Conservation (phyloP, 2,888 invertebrate genomes). For the Camptogramma bilineatum region DNA sequence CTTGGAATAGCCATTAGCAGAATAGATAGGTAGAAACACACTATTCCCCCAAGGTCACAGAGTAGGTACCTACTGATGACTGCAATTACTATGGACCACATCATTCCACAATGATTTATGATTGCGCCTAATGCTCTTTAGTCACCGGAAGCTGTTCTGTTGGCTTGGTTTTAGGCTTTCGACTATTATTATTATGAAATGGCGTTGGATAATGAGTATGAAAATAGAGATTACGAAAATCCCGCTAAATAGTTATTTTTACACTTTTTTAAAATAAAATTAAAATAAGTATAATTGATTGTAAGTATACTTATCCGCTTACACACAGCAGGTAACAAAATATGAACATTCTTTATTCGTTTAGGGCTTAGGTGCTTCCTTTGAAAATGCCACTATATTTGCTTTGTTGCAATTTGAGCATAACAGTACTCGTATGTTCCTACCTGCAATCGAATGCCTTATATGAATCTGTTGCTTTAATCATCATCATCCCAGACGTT, state of each 20-base stretch:
- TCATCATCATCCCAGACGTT: too few relatives aligned
- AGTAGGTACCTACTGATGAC: too few relatives aligned
- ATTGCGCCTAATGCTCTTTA: conserved; percentile 52
- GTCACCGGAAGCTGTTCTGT: conserved; percentile 52
- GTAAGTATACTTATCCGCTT: too few relatives aligned
- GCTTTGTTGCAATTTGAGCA: too few relatives aligned
- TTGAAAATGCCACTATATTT: too few relatives aligned
- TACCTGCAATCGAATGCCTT: too few relatives aligned
- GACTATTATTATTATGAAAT: conserved; percentile 12
- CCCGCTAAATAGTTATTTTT: neutral
- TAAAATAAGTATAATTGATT: too few relatives aligned
- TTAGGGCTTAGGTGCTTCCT: too few relatives aligned
- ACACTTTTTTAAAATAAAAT: neutral
- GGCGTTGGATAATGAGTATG: neutral
- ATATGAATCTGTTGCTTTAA: too few relatives aligned
- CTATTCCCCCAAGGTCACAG: conserved; percentile 49
- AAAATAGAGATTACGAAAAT: neutral
- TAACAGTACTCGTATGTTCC: too few relatives aligned
- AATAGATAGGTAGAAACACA: conserved; percentile 18
- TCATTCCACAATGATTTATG: conserved; percentile 50
- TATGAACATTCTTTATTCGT: too few relatives aligned
- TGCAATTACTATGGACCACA: conserved; percentile 64
- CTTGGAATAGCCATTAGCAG: conserved; percentile 3
- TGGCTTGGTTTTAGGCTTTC: conserved; percentile 18
- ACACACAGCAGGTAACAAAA: too few relatives aligned